Conservation (phyloP, 2,797 vertebrate genomes). For the Coracias cyanogaster region DNA sequence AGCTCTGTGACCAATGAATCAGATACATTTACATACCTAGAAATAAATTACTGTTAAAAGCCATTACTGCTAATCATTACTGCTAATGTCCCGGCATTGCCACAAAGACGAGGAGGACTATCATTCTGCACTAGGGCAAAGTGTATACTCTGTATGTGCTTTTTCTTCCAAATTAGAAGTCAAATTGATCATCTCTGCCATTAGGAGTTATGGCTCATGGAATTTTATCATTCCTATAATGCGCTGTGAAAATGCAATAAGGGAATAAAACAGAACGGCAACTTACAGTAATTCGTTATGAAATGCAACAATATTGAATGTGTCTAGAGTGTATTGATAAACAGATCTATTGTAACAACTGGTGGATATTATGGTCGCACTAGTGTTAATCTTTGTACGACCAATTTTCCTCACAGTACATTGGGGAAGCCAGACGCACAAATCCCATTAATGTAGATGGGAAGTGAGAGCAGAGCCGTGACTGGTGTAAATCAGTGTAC, state of each 20-base stretch:
- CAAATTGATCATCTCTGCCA: conserved; percentile 58
- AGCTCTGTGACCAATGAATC: conserved; percentile 4
- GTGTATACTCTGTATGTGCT: neutral
- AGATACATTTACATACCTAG: conserved; percentile 13
- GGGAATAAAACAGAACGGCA: conserved; percentile 41
- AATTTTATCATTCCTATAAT: conserved; percentile 62
- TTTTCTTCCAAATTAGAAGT: conserved; percentile 45
- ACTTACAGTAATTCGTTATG: conserved; percentile 51
- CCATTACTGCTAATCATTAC: conserved; percentile 27
- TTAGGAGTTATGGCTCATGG: conserved; percentile 54
- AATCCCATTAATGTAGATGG: conserved; percentile 12
- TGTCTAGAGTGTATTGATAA: conserved; percentile 58
- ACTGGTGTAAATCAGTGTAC: neutral
- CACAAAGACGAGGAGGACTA: conserved; percentile 1
- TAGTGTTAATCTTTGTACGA: neutral
- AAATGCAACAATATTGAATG: conserved; percentile 38
- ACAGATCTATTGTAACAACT: conserved; percentile 52
- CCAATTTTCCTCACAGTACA: conserved; percentile 10
- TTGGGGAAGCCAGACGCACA: neutral
- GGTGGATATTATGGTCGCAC: neutral
- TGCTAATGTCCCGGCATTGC: neutral
- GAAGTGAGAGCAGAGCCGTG: neutral
- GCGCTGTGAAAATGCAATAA: conserved; percentile 55
- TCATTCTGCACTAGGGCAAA: conserved; percentile 2
- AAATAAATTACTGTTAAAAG: conserved; percentile 44